These are phyloP conservation scores for Scortum barcoo DNA, from an alignment of 2,113 vertebrate genomes.

Conservation along the genomic window DNA sequence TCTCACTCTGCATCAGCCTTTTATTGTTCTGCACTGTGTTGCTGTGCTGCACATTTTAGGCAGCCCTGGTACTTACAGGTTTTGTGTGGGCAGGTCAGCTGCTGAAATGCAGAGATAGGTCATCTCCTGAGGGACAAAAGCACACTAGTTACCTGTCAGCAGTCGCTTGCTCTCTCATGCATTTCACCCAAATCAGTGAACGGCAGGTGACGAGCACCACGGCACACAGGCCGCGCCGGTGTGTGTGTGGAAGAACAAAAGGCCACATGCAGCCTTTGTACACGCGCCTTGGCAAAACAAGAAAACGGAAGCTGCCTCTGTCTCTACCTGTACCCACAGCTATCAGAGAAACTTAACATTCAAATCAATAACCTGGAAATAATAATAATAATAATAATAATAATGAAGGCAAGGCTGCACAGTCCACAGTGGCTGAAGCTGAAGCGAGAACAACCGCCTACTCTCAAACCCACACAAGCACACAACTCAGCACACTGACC, in stretches of 20 bases:
- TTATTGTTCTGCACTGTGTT: slow-evolving; percentile 47
- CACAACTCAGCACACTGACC: slow-evolving; percentile 49
- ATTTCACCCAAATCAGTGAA: slow-evolving; percentile 25
- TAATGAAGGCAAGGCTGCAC: slow-evolving; percentile 16
- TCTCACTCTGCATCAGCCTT: slow-evolving; percentile 34
- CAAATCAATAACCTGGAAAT: slow-evolving; percentile 16
- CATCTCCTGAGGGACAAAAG: slow-evolving; percentile 88
- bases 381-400: slow-evolving; percentile 39
- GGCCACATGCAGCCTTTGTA: background rate
- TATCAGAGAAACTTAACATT: slow-evolving; percentile 7
- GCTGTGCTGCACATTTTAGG: slow-evolving; percentile 36
- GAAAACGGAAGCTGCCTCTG: background rate
- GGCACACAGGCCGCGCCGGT: background rate
- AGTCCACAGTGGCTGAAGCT: slow-evolving; percentile 41
- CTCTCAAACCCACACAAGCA: slow-evolving; percentile 65
- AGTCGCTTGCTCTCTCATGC: slow-evolving; percentile 19
- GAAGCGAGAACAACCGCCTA: slow-evolving; percentile 57
- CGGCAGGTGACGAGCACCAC: slow-evolving; percentile 4
- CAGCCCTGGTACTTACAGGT: slow-evolving; percentile 95
- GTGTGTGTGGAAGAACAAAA: background rate
- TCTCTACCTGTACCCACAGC: background rate
- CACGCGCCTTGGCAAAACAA: background rate
- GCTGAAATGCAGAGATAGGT: slow-evolving; percentile 97
- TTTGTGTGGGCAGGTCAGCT: slow-evolving; percentile 93
- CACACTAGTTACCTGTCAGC: slow-evolving; percentile 38